phyloP scores from a whole-genome alignment of 37 sponge, comb jelly and placozoan genomes.

The Spongia lamella region DNA sequence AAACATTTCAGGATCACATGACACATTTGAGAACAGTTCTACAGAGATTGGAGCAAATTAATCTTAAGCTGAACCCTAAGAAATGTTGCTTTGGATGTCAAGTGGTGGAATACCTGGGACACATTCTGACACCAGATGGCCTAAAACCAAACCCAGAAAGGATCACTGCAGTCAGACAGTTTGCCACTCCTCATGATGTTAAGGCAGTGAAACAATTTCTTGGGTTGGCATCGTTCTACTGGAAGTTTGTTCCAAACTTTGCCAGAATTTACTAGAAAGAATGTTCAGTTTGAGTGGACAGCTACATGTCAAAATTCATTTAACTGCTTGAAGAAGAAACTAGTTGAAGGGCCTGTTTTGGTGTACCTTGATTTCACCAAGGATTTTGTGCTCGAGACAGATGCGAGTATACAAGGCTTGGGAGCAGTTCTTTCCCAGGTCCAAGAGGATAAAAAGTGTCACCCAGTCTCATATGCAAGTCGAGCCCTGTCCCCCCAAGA shows the following conservation, averaged over 20 bases:
- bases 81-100: background rate
- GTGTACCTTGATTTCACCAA: conserved; percentile 14
- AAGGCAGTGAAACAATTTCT: conserved; percentile 21
- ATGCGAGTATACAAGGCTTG: conserved; percentile 1
- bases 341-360: conserved; percentile 1
- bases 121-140: conserved; percentile 3
- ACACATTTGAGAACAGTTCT: no score
- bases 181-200: background rate
- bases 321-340: conserved; percentile 9
- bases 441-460: background rate
- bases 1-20: background rate
- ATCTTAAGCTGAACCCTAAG: no score
- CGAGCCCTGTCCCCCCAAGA: conserved; percentile 1
- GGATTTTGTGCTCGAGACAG: background rate
- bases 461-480: conserved; percentile 16
- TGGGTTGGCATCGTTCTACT: conserved; percentile 12
- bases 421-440: conserved; percentile 19
- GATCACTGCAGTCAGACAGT: conserved; percentile 3
- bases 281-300: no score
- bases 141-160: background rate
- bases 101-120: conserved; percentile 18
- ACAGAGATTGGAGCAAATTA: no score
- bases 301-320: background rate
- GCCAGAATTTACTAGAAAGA: background rate
- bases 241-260: background rate